phyloP scores from a whole-genome alignment of 2,113 vertebrate genomes.

The Cervus canadensis region DNA sequence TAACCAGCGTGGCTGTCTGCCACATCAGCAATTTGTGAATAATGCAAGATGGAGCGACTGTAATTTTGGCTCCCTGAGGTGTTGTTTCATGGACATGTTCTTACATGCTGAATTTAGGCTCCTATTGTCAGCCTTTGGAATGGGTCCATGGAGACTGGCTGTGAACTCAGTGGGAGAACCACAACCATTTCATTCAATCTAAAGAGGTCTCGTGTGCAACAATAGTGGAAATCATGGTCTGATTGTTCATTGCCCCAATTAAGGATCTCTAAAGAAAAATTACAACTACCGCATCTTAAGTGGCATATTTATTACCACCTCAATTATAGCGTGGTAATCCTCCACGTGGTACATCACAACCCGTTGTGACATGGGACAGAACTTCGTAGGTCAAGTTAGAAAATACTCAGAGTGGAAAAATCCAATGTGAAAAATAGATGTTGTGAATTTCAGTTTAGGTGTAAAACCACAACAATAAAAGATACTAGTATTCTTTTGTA shows the following conservation, averaged over 20 bases:
- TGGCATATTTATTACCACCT: constrained; percentile 33
- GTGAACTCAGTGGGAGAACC: constrained; percentile 10
- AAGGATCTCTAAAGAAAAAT: constrained; percentile 46
- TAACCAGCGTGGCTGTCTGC: constrained; percentile 9
- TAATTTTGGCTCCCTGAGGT: constrained; percentile 14
- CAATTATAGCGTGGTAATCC: not conserved
- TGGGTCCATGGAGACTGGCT: not conserved
- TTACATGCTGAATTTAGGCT: constrained; percentile 54
- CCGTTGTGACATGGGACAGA: not conserved
- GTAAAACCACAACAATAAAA: not conserved
- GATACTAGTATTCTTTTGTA: not conserved
- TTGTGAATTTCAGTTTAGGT: not conserved
- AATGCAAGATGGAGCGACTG: constrained; percentile 24
- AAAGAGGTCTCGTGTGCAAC: constrained; percentile 14
- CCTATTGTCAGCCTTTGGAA: constrained; percentile 32
- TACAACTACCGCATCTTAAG: not conserved
- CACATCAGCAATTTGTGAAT: constrained; percentile 15
- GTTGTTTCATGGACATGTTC: constrained; percentile 32
- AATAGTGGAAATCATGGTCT: not conserved
- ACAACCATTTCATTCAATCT: not conserved
- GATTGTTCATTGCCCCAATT: constrained; percentile 25
- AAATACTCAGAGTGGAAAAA: not conserved
- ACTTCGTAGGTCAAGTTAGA: not conserved
- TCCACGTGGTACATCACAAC: not conserved
- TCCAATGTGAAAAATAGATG: not conserved